Evolutionary conservation across 2,888 invertebrate species (phyloP).

Genomic region (Cabera pusaria): DNA sequence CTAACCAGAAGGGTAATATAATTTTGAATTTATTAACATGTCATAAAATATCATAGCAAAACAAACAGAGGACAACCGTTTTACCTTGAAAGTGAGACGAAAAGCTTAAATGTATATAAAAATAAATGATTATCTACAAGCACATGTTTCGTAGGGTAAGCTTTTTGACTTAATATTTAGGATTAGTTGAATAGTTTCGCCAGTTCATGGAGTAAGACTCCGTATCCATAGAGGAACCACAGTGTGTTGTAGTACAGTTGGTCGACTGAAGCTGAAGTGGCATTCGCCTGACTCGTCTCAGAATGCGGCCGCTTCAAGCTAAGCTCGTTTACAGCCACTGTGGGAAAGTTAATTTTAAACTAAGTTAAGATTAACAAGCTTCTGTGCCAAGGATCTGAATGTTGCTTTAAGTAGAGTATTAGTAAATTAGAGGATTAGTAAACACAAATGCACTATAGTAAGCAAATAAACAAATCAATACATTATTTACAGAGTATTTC

Average conservation of each 20-base stretch:
- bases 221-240: constrained; percentile 45
- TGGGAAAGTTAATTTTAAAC: constrained; percentile 22
- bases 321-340: constrained; percentile 77
- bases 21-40: constrained; percentile 23
- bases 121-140: constrained; percentile 15
- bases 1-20: constrained; percentile 12
- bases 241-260: constrained; percentile 40
- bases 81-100: constrained; percentile 71
- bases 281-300: constrained; percentile 60
- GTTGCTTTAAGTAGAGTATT: background rate
- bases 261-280: constrained; percentile 36
- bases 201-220: constrained; percentile 50
- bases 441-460: no score
- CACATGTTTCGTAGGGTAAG: constrained; percentile 8
- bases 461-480: no score
- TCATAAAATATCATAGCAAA: constrained; percentile 48
- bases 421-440: no score
- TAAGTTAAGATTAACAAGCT: constrained; percentile 13
- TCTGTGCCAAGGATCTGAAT: background rate
- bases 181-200: constrained; percentile 13
- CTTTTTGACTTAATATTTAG: constrained; percentile 11
- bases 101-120: constrained; percentile 36
- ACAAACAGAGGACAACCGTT: constrained; percentile 59
- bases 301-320: constrained; percentile 67
- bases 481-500: no score